Conservation (phyloP, 2,797 vertebrate species). For the Neomorphus geoffroyi region DNA sequence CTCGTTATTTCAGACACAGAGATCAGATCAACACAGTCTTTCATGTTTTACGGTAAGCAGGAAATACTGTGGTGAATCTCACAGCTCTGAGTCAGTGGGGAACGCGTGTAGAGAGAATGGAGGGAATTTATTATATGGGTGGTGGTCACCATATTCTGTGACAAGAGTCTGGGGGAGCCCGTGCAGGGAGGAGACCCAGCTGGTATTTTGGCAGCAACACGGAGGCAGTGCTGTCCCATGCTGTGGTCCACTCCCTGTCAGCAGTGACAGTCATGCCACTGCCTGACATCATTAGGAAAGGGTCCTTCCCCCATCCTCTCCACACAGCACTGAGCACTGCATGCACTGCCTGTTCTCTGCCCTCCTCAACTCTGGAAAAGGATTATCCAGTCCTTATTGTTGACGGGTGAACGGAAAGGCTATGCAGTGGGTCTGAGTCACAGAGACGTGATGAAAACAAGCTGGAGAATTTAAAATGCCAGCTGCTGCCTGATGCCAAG, state of each 20-base stretch:
- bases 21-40: background rate
- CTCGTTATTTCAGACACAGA: background rate
- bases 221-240: rapidly evolving
- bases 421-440: background rate
- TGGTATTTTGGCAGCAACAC: background rate
- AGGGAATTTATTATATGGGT: background rate
- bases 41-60: background rate
- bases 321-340: rapidly evolving
- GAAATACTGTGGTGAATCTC: background rate
- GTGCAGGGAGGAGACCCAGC: background rate
- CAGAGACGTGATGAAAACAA: slow-evolving; percentile 11
- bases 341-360: background rate
- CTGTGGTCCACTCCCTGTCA: background rate
- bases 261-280: background rate
- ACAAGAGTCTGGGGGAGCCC: rapidly evolving
- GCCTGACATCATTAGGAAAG: background rate
- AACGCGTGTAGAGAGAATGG: background rate
- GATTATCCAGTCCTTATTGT: background rate
- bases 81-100: background rate
- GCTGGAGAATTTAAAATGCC: slow-evolving; percentile 8
- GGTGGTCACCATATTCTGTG: background rate
- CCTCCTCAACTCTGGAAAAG: background rate
- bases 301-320: background rate
- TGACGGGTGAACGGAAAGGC: background rate
- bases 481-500: slow-evolving; percentile 22